Evolutionary conservation across 2,797 vertebrate genomes (phyloP).

Genomic region (Tiaroga cobitis): DNA sequence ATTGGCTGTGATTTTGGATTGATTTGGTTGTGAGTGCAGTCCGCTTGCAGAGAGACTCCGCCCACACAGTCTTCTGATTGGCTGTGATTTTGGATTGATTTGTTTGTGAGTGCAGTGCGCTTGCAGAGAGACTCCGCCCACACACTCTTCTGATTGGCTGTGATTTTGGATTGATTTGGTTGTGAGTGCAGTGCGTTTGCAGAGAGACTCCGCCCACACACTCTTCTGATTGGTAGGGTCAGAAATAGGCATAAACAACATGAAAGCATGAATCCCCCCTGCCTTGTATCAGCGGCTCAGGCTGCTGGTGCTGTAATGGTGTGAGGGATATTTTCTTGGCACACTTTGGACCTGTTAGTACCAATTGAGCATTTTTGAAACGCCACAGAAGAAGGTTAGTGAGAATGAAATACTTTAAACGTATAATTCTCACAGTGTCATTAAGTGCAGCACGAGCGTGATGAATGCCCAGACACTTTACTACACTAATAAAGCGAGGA

Average conservation of each 20-base stretch:
- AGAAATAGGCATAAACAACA: slow-evolving; percentile 57
- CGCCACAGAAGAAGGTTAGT: background rate
- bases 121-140: too few relatives aligned
- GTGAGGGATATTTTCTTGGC: background rate
- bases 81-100: too few relatives aligned
- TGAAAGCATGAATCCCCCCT: slow-evolving; percentile 52
- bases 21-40: too few relatives aligned
- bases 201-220: too few relatives aligned
- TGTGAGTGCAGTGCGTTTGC: too few relatives aligned
- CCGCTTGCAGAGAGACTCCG: too few relatives aligned
- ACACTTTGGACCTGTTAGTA: too few relatives aligned
- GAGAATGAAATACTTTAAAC: background rate
- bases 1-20: too few relatives aligned
- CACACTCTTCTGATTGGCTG: too few relatives aligned
- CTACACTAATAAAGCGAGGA: background rate
- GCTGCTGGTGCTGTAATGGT: background rate
- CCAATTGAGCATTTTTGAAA: background rate
- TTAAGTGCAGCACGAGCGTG: background rate
- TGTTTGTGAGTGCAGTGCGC: too few relatives aligned
- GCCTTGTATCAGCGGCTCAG: slow-evolving; percentile 11
- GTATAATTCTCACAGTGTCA: background rate
- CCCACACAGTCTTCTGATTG: too few relatives aligned
- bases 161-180: too few relatives aligned
- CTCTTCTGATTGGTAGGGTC: slow-evolving; percentile 8
- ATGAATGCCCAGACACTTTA: background rate